Conservation (phyloP, 1,140 invertebrate genomes). For the Hyposmocoma kahamanoa region DNA sequence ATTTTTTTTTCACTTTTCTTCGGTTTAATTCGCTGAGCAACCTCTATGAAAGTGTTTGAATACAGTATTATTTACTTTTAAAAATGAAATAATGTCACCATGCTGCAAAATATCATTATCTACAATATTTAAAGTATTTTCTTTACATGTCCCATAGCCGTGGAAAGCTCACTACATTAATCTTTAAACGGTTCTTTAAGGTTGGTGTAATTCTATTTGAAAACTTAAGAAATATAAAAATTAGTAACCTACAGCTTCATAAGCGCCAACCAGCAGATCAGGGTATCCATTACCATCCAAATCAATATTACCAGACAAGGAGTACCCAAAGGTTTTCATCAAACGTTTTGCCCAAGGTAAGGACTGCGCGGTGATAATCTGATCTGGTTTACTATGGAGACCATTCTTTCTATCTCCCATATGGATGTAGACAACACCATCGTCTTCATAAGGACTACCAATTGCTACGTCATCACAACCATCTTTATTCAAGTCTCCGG, state of each 20-base stretch:
- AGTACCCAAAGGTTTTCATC: slow-evolving; percentile 90
- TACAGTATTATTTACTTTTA: too few relatives aligned
- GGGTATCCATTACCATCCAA: slow-evolving; percentile 94
- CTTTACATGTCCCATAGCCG: too few relatives aligned
- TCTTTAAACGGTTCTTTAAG: too few relatives aligned
- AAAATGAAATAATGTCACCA: too few relatives aligned
- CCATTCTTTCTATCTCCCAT: slow-evolving; percentile 84
- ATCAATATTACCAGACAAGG: slow-evolving; percentile 90
- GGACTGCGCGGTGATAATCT: slow-evolving; percentile 72
- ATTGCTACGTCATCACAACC: slow-evolving; percentile 91
- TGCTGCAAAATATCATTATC: too few relatives aligned
- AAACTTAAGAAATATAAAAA: too few relatives aligned
- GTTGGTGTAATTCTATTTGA: too few relatives aligned
- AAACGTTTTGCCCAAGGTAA: slow-evolving; percentile 24
- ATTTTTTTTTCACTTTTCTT: too few relatives aligned
- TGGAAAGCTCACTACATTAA: too few relatives aligned
- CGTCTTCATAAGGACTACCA: slow-evolving; percentile 92
- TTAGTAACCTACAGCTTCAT: slow-evolving; percentile 76
- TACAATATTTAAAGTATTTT: too few relatives aligned
- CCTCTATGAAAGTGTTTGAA: too few relatives aligned
- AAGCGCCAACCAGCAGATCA: slow-evolving; percentile 92
- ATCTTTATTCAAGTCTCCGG: slow-evolving; percentile 95
- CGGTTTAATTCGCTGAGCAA: too few relatives aligned
- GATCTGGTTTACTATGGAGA: slow-evolving; percentile 82
- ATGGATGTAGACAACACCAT: slow-evolving; percentile 91